Percentiles rank a stretch among this genome's conserved stretches.
Conservation (phyloP, 2,888 invertebrate species). For the Scelioninae gen. 1 region DNA sequence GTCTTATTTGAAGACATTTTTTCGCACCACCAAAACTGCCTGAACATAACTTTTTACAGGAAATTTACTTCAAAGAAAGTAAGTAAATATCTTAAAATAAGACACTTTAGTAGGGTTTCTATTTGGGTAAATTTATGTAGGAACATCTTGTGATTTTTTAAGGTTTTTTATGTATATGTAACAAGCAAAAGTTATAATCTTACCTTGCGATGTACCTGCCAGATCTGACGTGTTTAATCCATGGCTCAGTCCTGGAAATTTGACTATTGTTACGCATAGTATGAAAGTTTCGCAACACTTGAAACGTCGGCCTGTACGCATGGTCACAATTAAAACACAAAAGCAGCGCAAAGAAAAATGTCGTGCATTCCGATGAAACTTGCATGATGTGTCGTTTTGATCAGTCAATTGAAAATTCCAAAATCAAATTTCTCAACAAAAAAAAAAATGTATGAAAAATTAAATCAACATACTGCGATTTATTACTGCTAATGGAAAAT, state of each 20-base stretch:
- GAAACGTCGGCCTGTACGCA: slow-evolving; percentile 82
- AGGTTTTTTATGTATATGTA: background rate
- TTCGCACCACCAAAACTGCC: too few relatives aligned
- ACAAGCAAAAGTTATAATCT: slow-evolving; percentile 74
- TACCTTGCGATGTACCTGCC: slow-evolving; percentile 94
- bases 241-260: slow-evolving; percentile 84
- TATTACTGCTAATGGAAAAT: too few relatives aligned
- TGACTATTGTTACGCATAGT: slow-evolving; percentile 83
- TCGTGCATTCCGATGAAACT: background rate
- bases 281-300: slow-evolving; percentile 69
- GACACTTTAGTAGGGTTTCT: too few relatives aligned
- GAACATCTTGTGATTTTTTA: slow-evolving; percentile 4
- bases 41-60: too few relatives aligned
- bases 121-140: too few relatives aligned
- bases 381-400: slow-evolving; percentile 13
- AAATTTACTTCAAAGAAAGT: too few relatives aligned
- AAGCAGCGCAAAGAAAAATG: slow-evolving; percentile 14
- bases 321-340: slow-evolving; percentile 78
- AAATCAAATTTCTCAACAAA: too few relatives aligned
- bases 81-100: too few relatives aligned
- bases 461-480: too few relatives aligned
- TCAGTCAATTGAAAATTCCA: too few relatives aligned
- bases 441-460: too few relatives aligned
- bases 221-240: slow-evolving; percentile 87
- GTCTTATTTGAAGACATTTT: too few relatives aligned